Evolutionary conservation across 2,888 invertebrate species (phyloP), one percentile per base, ranked within the genome.

Genomic region (Spodoptera exigua): DNA sequence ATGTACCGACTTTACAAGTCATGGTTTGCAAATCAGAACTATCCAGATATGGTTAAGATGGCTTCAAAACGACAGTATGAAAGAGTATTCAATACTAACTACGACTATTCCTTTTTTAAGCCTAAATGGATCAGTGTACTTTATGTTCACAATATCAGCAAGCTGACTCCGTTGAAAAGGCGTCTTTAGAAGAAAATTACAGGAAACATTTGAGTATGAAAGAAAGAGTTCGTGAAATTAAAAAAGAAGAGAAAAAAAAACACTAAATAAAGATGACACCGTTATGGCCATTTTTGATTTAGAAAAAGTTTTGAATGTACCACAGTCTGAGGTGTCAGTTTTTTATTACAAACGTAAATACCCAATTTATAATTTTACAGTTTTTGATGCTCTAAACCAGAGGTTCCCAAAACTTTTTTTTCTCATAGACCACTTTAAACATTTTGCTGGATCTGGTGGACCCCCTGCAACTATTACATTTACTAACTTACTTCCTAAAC

Each of bases 341-440:
- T 69, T 77, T 44, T 66, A 74, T 58, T 76, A 79, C 58, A 78
- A 76, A 67, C 52, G 72, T 14, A 73, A 70, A 48, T 67, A 70
- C 44, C 58, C 62, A 32, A 43, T 56, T 48, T 78, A 79, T 47
- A 77, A 78, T 61, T 78, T 75, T 56, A 75, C 74, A 12, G 49
- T 77, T 27, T 76, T 53, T 64, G 69, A 76, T 44, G 52, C 46
- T 35, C 35, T 35, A 46, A 12, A 48, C 53, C 51, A 67, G 57
- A 39, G 64, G 75, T n/a, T n/a, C n/a, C n/a, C n/a, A n/a, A n/a
- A n/a, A n/a, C n/a, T n/a, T n/a, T n/a, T n/a, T n/a, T n/a, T n/a
- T n/a, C n/a, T n/a, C n/a, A n/a, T n/a, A n/a, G n/a, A n/a, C n/a
- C n/a, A n/a, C n/a, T n/a, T n/a, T n/a, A n/a, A n/a, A n/a, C n/a